Base-by-base conservation (phyloP, 2,888 invertebrate genomes). In the Epirrhoe alternata region DNA sequence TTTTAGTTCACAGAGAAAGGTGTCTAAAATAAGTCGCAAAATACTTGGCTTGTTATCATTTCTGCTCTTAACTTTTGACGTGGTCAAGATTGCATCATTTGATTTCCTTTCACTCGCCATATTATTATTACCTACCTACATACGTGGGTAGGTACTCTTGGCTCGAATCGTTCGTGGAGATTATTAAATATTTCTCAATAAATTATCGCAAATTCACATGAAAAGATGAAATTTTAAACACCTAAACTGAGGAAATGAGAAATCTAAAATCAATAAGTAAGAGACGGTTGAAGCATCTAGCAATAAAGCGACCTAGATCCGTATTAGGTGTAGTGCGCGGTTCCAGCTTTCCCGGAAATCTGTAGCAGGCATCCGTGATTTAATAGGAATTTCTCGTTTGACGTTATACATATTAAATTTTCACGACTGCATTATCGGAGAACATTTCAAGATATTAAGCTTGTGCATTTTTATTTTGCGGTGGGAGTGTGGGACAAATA, bases 291-390 rank as follows among this genome's bases (percentile, higher is more conserved):
- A 38, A 38, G 12, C 12, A 42, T 42, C 38, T 42, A 42, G 38
- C 14, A 47, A n/a, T 30, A 51, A 51, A 51, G 51, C n/a, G 30
- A 30, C 60, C 60, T 65, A 65, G 56, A 17, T 65, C 17, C 42
- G 35, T 60, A 47, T 52, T 47, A 51, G 33, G 56, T 17, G n/a
- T 16, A 24, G 56, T 31, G 51, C 31, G 33, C 53, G 31, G 6
- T 45, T 54, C 49, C 31, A 58, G 45, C 52, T 59, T 59, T 59
- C 35, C 58, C 53, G 33, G 63, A 30, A 52, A 7, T 45, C 14
- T 35, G 35, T 14, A 1, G 47, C 47, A 47, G 47, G 38, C 10
- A 12, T 12, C 38, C 12, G 33, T 33, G 38, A 12, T 42, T 42
- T 42, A 42, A 42, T 52, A 14, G 14, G 51, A 52, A 52, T 14